These are phyloP conservation scores for Perca flavescens DNA, from an alignment of 2,113 vertebrate species.

Conservation along the genomic window DNA sequence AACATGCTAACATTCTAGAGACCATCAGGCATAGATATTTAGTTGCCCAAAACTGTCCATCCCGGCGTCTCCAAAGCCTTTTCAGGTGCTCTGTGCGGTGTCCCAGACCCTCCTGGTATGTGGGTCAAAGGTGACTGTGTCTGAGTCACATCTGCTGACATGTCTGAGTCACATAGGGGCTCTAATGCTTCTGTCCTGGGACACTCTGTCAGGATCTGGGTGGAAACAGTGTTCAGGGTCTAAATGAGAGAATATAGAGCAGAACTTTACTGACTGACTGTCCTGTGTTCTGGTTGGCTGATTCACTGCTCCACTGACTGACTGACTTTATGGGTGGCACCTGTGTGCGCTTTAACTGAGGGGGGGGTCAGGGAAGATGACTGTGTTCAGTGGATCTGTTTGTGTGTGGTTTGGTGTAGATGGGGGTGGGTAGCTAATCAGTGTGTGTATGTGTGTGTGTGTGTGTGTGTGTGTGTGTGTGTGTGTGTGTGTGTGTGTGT, in stretches of 20 bases:
- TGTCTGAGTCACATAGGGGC: conserved; percentile 12
- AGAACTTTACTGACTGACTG: neutral
- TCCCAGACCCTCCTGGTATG: conserved; percentile 2
- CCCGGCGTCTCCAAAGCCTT: neutral
- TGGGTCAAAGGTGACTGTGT: conserved; percentile 29
- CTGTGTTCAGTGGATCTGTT: neutral
- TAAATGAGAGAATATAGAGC: neutral
- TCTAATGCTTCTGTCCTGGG: too few species aligned
- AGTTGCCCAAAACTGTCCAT: neutral
- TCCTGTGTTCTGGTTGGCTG: conserved; percentile 1
- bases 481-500: conserved; percentile 16
- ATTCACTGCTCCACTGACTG: neutral
- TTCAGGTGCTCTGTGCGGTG: conserved; percentile 3
- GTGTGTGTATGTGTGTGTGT: too few species aligned
- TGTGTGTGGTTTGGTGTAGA: conserved; percentile 12
- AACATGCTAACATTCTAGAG: neutral
- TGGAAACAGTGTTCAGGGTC: neutral
- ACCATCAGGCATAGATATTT: neutral
- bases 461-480: neutral
- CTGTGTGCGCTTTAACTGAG: conserved; percentile 4
- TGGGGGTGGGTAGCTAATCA: neutral
- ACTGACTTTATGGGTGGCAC: conserved; percentile 1
- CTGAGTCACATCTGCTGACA: conserved; percentile 14
- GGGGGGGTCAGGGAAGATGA: conserved; percentile 12
- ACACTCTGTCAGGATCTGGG: neutral